Conservation (phyloP, 2,113 vertebrate genomes). For the Axis porcinus region DNA sequence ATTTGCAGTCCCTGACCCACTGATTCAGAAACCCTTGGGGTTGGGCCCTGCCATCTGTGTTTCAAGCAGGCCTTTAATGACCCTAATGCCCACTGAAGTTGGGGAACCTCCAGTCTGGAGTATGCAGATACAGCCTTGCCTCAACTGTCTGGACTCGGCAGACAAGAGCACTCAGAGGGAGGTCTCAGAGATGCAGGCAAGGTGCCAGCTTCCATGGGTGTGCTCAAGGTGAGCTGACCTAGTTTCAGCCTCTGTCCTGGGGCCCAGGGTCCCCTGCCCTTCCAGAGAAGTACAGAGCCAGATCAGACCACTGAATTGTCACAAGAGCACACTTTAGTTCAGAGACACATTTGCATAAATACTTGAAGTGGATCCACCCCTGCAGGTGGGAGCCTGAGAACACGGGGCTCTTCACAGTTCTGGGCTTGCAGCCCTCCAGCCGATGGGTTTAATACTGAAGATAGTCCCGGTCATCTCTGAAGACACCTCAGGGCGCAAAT, state of each 20-base stretch:
- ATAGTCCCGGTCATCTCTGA: background rate
- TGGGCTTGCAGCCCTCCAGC: background rate
- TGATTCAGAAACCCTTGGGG: background rate
- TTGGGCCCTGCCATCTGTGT: background rate
- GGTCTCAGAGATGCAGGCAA: background rate
- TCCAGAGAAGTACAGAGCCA: background rate
- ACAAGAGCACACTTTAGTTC: constrained; percentile 71
- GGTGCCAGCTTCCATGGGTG: background rate
- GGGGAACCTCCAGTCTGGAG: background rate
- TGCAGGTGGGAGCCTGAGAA: constrained; percentile 55
- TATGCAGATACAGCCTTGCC: background rate
- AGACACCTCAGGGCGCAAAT: background rate
- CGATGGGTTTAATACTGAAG: background rate
- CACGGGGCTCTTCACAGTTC: background rate
- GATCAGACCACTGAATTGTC: constrained; percentile 20
- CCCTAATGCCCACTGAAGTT: background rate
- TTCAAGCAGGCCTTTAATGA: background rate
- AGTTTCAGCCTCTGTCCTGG: background rate
- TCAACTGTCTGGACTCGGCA: background rate
- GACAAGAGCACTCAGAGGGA: background rate
- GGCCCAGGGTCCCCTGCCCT: background rate
- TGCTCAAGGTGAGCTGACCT: background rate
- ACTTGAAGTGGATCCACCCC: constrained; percentile 42
- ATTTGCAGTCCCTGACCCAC: background rate
- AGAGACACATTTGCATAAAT: constrained; percentile 67